Evolutionary conservation across 1,140 invertebrate species (phyloP).

Genomic region (Rhagoletis pomonella): DNA sequence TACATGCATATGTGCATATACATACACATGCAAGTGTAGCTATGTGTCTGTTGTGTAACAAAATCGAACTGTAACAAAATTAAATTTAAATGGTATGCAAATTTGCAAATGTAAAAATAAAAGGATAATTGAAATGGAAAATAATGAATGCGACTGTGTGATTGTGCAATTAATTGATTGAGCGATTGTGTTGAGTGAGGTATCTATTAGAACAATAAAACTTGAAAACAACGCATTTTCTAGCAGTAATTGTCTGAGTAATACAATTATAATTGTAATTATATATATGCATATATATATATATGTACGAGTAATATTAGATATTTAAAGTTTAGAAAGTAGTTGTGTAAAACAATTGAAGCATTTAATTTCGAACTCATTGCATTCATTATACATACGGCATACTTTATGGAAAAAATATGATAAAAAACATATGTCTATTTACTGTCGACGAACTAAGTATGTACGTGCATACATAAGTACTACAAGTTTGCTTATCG

Average conservation of each 20-base stretch:
- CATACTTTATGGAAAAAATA: too few relatives aligned
- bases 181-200: background rate
- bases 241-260: background rate
- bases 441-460: too few relatives aligned
- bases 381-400: background rate
- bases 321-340: background rate
- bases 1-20: background rate
- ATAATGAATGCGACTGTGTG: background rate
- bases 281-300: background rate
- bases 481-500: too few relatives aligned
- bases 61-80: background rate
- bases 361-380: background rate
- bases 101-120: conserved; percentile 13
- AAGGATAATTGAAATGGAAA: background rate
- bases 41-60: too few relatives aligned
- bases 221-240: conserved; percentile 34
- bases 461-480: too few relatives aligned
- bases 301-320: background rate
- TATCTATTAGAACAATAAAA: conserved; percentile 15
- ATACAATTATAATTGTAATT: conserved; percentile 26
- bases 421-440: too few relatives aligned
- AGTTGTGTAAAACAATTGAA: background rate
- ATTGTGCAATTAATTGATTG: background rate
- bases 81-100: background rate
- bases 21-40: background rate